A percentile compares a stretch with the other conserved stretches of the same genome.
Conservation (phyloP, 2,888 invertebrate genomes). For the Tetrapedia diversipes region DNA sequence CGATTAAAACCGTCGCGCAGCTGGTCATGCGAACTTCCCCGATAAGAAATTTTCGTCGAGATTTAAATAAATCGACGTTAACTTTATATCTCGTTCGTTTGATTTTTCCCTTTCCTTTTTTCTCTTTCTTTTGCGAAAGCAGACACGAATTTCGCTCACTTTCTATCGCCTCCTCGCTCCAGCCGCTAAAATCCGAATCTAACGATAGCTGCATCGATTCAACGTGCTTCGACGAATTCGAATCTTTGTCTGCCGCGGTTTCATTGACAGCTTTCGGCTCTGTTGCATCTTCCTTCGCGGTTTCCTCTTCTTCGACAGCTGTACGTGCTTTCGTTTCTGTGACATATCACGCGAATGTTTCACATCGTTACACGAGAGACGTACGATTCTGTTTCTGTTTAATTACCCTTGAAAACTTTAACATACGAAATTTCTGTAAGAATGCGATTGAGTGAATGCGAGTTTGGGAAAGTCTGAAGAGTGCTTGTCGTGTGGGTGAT, state of each 20-base stretch:
- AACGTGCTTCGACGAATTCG: background rate
- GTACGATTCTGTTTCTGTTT: too few relatives aligned
- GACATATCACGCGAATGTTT: background rate
- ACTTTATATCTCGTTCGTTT: background rate
- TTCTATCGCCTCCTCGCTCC: background rate
- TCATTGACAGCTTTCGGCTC: too few relatives aligned
- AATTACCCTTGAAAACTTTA: background rate
- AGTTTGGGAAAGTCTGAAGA: too few relatives aligned
- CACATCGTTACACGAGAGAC: too few relatives aligned
- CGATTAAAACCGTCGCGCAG: constrained; percentile 10
- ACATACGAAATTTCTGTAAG: too few relatives aligned
- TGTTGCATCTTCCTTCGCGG: background rate
- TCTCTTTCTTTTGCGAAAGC: too few relatives aligned
- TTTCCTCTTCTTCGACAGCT: background rate
- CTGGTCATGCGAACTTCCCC: too few relatives aligned
- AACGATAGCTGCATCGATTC: background rate
- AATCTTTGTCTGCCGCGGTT: background rate
- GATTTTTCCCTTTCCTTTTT: background rate
- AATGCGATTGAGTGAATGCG: too few relatives aligned
- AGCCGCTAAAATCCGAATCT: background rate
- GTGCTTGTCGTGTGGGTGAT: too few relatives aligned
- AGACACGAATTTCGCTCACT: constrained; percentile 22
- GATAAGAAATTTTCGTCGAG: too few relatives aligned
- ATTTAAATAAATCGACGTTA: too few relatives aligned
- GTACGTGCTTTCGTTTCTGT: background rate